Evolutionary conservation across 2,113 vertebrate genomes (phyloP).

Genomic region (Anolis carolinensis): DNA sequence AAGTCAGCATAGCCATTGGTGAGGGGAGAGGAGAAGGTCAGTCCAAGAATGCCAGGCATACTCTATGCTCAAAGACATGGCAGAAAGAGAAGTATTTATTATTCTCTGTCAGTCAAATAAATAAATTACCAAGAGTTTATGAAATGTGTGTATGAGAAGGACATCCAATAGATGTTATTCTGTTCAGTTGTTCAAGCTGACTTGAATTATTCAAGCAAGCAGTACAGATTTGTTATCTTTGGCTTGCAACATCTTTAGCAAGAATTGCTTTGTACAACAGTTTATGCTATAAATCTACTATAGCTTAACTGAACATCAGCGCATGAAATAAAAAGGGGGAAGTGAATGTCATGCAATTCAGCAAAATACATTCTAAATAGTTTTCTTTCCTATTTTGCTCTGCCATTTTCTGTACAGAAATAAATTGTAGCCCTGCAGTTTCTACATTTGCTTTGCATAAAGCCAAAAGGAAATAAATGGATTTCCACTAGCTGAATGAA

Average conservation of each 20-base stretch:
- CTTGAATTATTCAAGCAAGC: slow-evolving; percentile 7
- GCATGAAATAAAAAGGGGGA: slow-evolving; percentile 13
- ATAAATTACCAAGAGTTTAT: not conserved
- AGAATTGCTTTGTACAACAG: not conserved
- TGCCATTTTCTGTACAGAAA: not conserved
- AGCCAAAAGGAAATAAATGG: not conserved
- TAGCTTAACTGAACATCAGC: slow-evolving; percentile 30
- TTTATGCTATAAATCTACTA: slow-evolving; percentile 5
- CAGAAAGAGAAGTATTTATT: not conserved
- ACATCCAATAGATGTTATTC: not conserved
- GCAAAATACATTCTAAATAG: slow-evolving; percentile 12
- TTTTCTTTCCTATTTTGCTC: slow-evolving; percentile 13
- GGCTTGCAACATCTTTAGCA: slow-evolving; percentile 7
- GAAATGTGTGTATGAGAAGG: not conserved
- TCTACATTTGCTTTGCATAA: slow-evolving; percentile 29
- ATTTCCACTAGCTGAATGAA: not conserved
- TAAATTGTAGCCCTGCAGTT: slow-evolving; percentile 9
- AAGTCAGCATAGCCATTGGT: not conserved
- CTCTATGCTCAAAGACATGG: not conserved
- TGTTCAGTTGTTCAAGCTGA: slow-evolving; percentile 6
- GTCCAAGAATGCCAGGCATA: not conserved
- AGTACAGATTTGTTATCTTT: slow-evolving; percentile 9
- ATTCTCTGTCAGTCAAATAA: not conserved
- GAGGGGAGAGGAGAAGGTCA: too few species aligned
- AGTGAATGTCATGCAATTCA: slow-evolving; percentile 1